phyloP scores from a whole-genome alignment of 2,888 invertebrate genomes.

The Electrophaes corylata region DNA sequence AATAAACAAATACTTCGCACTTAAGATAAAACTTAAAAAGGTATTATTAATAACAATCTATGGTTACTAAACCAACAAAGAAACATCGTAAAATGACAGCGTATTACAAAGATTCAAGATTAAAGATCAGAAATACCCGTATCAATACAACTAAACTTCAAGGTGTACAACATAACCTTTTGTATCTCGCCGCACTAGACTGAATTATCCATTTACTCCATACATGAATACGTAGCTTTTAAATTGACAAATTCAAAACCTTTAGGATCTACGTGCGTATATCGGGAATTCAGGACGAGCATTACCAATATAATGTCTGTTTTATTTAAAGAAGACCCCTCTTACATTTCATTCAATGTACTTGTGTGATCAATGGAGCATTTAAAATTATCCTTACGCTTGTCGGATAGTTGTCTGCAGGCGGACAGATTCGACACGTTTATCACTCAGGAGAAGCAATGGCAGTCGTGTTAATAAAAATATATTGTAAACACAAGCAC shows the following conservation, averaged over 20 bases:
- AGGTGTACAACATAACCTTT: slow-evolving; percentile 24
- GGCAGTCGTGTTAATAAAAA: not conserved
- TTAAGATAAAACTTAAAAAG: no score
- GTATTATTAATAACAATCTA: not conserved
- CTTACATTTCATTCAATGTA: slow-evolving; percentile 17
- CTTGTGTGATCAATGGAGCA: slow-evolving; percentile 6
- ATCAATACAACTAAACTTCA: slow-evolving; percentile 22
- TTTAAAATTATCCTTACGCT: slow-evolving; percentile 12
- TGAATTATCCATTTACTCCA: slow-evolving; percentile 13
- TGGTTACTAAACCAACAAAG: slow-evolving; percentile 31
- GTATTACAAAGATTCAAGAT: slow-evolving; percentile 6
- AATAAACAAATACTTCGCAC: no score
- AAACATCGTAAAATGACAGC: slow-evolving; percentile 11
- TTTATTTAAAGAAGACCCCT: slow-evolving; percentile 4
- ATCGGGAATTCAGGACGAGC: slow-evolving; percentile 10
- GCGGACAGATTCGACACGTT: slow-evolving; percentile 2
- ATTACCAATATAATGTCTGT: slow-evolving; percentile 6
- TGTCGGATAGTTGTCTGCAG: slow-evolving; percentile 2
- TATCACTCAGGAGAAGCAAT: slow-evolving; percentile 2
- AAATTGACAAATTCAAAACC: slow-evolving; percentile 12
- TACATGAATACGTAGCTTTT: slow-evolving; percentile 4
- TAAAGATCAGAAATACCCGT: slow-evolving; percentile 11
- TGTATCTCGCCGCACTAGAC: slow-evolving; percentile 10
- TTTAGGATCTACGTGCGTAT: slow-evolving; percentile 4
- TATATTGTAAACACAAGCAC: no score